Base-by-base conservation (phyloP, 2,797 vertebrate species). In the Corythornis leucogaster region DNA sequence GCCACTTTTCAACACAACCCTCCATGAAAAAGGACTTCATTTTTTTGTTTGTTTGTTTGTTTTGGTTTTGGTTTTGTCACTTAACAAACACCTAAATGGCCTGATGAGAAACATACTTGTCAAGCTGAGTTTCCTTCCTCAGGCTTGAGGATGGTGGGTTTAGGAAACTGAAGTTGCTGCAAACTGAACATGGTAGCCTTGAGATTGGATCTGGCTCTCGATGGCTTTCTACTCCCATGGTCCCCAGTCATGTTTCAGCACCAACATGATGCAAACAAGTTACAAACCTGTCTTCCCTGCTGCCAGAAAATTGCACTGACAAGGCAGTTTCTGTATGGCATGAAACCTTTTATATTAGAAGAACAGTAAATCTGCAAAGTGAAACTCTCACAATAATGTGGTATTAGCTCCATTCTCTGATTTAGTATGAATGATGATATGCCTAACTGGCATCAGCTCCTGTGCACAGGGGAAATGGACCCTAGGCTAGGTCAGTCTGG, bases 71-170 rank as follows among this genome's bases (percentile, higher is more conserved):
- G 38, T 40, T 40, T 91, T 88, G 53, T 46, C 64, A 18, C 53
- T 90, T 86, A 68, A 42, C n/a, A 89, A 91, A 51, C 43, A 81
- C 15, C 15, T 18, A 0, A 8, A 62, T 51, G 51, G 10, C 55
- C 58, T 90, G 67, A 82, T 81, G 87, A 89, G 33, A 78, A 87
- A 51, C 80, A 28, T 15, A 48, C 12, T 63, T 67, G 59, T 83
- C 46, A 93, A 85, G 31, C 16, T 80, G 74, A 75, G 33, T 81
- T 83, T 91, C 66, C 31, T 87, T 80, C 51, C 50, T 87, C 62
- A 51, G 24, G 16, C 59, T 78, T 25, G 22, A 63, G 46, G 15
- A 78, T 66, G 20, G 40, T 81, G 40, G 12, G 19, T 67, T 83
- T 85, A 64, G n/a, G 59, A 87, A 90, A 33, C 11, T 31, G 11